Conservation (phyloP, 1,140 invertebrate genomes). For the Heliconius hermathena region DNA sequence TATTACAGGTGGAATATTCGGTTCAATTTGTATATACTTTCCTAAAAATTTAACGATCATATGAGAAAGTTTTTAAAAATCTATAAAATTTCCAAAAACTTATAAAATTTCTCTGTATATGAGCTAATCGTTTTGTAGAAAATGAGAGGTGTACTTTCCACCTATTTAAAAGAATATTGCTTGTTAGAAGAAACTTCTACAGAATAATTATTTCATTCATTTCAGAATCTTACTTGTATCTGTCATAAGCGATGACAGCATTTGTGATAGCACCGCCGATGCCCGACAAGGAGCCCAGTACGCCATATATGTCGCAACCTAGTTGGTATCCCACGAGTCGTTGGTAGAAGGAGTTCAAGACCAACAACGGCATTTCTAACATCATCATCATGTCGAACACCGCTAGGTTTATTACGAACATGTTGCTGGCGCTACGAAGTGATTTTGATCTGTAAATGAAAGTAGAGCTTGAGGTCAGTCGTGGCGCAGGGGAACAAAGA, state of each 20-base stretch:
- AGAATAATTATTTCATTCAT: too few species aligned
- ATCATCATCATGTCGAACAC: conserved; percentile 89
- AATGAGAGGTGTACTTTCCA: not conserved
- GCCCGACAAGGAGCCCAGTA: conserved; percentile 86
- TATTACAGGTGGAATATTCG: conserved; percentile 8
- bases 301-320: conserved; percentile 87
- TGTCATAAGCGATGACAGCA: conserved; percentile 88
- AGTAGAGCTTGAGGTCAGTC: not conserved
- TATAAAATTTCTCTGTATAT: not conserved
- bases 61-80: not conserved
- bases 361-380: conserved; percentile 88
- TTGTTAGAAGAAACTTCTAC: not conserved
- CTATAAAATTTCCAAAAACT: not conserved
- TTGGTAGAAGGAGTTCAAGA: conserved; percentile 86
- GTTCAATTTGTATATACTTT: not conserved
- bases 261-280: conserved; percentile 89
- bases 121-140: too few species aligned
- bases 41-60: not conserved
- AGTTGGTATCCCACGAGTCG: conserved; percentile 85
- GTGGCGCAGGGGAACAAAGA: too few species aligned
- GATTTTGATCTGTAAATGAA: conserved; percentile 84
- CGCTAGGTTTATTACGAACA: conserved; percentile 90
- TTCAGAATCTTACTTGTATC: conserved; percentile 84
- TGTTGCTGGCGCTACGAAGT: conserved; percentile 89
- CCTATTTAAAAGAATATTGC: not conserved